Evolutionary conservation across 2,888 invertebrate genomes (phyloP).

Genomic region (Argyra leucocephala): DNA sequence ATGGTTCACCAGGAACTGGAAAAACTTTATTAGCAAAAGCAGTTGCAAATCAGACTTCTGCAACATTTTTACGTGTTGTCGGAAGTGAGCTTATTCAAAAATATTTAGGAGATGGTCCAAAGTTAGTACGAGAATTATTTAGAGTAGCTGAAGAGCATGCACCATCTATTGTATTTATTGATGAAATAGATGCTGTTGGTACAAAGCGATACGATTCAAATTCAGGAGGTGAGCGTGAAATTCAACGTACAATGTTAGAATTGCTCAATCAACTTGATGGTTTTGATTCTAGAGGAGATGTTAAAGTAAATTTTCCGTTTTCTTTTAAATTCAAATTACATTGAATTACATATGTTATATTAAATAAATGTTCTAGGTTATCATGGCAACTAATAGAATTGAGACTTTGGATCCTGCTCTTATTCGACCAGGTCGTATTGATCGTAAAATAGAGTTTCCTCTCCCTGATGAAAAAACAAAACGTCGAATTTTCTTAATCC

Average conservation of each 20-base stretch:
- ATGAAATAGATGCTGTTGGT: constrained; percentile 99
- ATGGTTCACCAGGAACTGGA: constrained; percentile 96
- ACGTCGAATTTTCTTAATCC: constrained; percentile 91
- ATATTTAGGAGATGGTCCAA: constrained; percentile 98
- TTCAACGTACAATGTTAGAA: constrained; percentile 99
- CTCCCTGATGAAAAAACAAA: constrained; percentile 98
- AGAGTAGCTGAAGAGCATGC: constrained; percentile 99
- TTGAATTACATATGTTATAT: too few relatives aligned
- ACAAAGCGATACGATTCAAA: constrained; percentile 99
- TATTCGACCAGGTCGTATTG: constrained; percentile 96
- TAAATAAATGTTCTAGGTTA: constrained; percentile 62
- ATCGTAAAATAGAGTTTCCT: constrained; percentile 98
- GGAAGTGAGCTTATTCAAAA: constrained; percentile 99
- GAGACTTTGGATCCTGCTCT: constrained; percentile 97
- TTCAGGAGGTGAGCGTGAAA: constrained; percentile 98
- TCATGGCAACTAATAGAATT: constrained; percentile 96
- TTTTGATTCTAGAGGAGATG: constrained; percentile 92
- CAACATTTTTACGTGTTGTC: constrained; percentile 95
- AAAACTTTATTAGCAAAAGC: constrained; percentile 97
- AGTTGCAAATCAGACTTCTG: constrained; percentile 98
- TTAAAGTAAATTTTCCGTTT: constrained; percentile 57
- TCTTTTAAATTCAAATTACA: neutral
- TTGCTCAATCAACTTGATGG: constrained; percentile 96
- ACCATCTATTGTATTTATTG: constrained; percentile 98
- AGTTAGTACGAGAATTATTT: constrained; percentile 93